Conservation (phyloP, 2,888 invertebrate genomes). For the Amiota minor region DNA sequence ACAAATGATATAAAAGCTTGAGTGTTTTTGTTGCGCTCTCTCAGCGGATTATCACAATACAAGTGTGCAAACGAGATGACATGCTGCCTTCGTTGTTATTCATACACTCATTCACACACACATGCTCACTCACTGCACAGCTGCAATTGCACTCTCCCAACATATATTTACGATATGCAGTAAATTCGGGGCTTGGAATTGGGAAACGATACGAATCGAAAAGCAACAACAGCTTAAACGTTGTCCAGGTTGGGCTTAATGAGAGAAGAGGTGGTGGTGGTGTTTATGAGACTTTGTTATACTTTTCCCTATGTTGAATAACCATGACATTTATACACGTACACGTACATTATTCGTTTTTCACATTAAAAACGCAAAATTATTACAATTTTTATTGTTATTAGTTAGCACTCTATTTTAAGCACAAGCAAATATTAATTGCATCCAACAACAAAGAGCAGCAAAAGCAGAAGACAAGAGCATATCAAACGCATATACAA, state of each 20-base stretch:
- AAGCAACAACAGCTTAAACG: constrained; percentile 15
- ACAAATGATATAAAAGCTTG: background rate
- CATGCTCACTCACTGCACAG: constrained; percentile 13
- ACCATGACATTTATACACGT: constrained; percentile 35
- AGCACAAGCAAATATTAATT: constrained; percentile 17
- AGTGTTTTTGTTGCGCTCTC: background rate
- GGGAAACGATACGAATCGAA: background rate
- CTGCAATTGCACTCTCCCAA: constrained; percentile 22
- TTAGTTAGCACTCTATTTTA: constrained; percentile 23
- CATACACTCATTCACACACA: background rate
- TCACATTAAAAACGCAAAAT: background rate
- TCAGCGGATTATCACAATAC: background rate
- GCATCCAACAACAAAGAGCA: too few species aligned
- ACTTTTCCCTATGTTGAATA: constrained; percentile 35
- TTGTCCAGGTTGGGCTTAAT: constrained; percentile 9
- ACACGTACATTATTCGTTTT: background rate
- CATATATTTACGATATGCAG: constrained; percentile 11
- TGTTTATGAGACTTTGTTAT: constrained; percentile 24
- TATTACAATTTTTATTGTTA: constrained; percentile 8
- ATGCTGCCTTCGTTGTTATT: background rate
- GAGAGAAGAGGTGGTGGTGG: background rate
- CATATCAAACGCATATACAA: background rate
- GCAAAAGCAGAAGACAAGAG: background rate
- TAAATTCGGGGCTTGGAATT: constrained; percentile 4
- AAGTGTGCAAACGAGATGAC: constrained; percentile 13